Base-by-base conservation (phyloP, 2,113 vertebrate genomes). In the Echinops telfairi region DNA sequence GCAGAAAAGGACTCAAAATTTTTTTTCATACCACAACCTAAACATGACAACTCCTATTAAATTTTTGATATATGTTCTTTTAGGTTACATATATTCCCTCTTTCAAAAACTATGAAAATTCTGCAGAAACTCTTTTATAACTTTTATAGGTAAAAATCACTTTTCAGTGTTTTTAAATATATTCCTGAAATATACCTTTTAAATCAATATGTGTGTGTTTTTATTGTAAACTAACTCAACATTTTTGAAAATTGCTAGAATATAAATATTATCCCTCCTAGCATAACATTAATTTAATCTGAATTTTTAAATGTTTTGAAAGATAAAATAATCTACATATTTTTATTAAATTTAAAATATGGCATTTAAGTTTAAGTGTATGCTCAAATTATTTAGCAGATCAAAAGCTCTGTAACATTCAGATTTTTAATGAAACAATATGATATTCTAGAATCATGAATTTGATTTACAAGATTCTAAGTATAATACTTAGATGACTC, bases 241-340 rank as follows among this genome's bases (percentile, higher is more conserved):
- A 2, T 36, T 93, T 92, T 78, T 78, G 14, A 19, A 90, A 60
- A 93, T 10, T 71, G 14, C 12, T 57, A 71, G 62, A 70, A 81
- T 43, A 31, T 77, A 86, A 86, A 87, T 19, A 89, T 90, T 83
- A 64, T 8, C 23, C 47, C 17, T 53, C 2, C 27, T 43, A 90
- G 22, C 15, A 70, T 76, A 91, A 76, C 20, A 71, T 87, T 47
- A 92, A 15, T 47, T 94, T 95, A 43, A 78, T 75, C 70, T 79
- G 12, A 87, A 33, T 94, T 89, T n/a, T 80, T 76, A 79, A 20
- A 79, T 31, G 87, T 66, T 90, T 90, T 87, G 64, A 90, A 47
- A 84, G 36, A n/a, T 7, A 92, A 94, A 92, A 90, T 80, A 87
- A 77, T 38, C 20, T 79, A 75, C 20, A 73, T 84, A 85, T 83